phyloP scores from a whole-genome alignment of 2,888 invertebrate species.

The Cotesia congregata region DNA sequence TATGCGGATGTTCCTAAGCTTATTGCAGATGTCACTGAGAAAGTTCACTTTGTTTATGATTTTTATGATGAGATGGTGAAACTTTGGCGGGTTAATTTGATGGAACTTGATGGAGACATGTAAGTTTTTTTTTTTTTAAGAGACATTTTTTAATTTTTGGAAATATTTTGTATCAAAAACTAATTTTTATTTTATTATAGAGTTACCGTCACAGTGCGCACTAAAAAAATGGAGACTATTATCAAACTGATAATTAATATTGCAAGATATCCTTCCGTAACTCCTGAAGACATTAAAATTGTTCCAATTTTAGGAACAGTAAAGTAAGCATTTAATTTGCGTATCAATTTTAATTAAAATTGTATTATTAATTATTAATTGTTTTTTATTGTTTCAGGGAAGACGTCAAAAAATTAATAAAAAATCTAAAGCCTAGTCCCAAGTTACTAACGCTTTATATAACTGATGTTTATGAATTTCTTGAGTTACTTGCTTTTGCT shows the following conservation, averaged over 20 bases:
- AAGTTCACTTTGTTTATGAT: slow-evolving; percentile 57
- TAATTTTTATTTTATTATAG: slow-evolving; percentile 45
- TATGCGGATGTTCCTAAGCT: slow-evolving; percentile 55
- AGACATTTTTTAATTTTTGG: not conserved
- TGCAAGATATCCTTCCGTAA: slow-evolving; percentile 56
- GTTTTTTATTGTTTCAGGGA: slow-evolving; percentile 50
- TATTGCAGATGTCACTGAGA: slow-evolving; percentile 54
- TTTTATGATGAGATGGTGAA: slow-evolving; percentile 58
- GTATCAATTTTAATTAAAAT: not conserved
- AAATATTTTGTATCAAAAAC: slow-evolving; percentile 10
- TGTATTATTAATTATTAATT: not conserved
- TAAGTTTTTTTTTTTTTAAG: slow-evolving; percentile 43
- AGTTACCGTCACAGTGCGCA: slow-evolving; percentile 53
- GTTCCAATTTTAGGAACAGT: slow-evolving; percentile 56
- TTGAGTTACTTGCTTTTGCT: not conserved
- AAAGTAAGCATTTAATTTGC: slow-evolving; percentile 50
- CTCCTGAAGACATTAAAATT: slow-evolving; percentile 54
- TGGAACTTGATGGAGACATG: slow-evolving; percentile 55
- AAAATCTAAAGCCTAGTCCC: slow-evolving; percentile 57
- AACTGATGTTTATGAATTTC: slow-evolving; percentile 52
- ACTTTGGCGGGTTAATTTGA: slow-evolving; percentile 51
- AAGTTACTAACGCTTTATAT: slow-evolving; percentile 60
- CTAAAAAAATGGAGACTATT: slow-evolving; percentile 55
- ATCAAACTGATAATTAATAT: slow-evolving; percentile 55
- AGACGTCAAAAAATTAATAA: slow-evolving; percentile 58